A percentile compares a stretch with the other conserved stretches of the same genome.
phyloP scores from a whole-genome alignment of 2,888 invertebrate species.

The Creontiades dilutus region DNA sequence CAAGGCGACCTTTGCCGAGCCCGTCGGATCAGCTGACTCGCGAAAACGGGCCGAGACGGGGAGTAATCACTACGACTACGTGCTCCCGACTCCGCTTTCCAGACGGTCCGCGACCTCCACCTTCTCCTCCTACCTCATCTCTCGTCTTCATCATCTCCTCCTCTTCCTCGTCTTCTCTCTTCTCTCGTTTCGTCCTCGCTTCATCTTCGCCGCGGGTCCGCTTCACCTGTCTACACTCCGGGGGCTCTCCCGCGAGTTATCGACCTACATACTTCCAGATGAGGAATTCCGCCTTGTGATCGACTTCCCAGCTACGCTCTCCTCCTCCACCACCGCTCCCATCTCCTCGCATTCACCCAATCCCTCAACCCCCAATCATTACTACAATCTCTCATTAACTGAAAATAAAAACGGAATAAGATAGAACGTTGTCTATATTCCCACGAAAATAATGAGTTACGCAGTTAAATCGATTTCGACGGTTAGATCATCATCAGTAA shows the following conservation, averaged over 20 bases:
- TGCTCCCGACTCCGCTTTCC: conserved; percentile 18
- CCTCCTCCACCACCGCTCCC: not conserved
- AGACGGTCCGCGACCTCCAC: not conserved
- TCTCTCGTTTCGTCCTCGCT: not conserved
- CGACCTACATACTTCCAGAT: not conserved
- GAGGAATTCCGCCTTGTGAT: conserved; percentile 19
- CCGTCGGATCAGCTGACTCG: conserved; percentile 20
- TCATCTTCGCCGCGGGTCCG: not conserved
- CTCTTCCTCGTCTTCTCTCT: not conserved
- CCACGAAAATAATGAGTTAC: too few relatives aligned
- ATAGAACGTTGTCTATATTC: too few relatives aligned
- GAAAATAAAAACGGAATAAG: too few relatives aligned
- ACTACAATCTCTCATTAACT: too few relatives aligned
- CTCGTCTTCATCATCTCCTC: not conserved
- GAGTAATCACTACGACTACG: conserved; percentile 12
- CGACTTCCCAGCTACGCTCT: not conserved
- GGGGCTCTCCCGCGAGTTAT: not conserved
- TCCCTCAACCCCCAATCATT: too few relatives aligned
- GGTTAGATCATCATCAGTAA: too few relatives aligned
- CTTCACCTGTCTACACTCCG: not conserved
- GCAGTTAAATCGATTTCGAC: too few relatives aligned
- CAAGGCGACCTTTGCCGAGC: conserved; percentile 17
- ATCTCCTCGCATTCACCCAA: not conserved
- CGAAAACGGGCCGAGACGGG: not conserved
- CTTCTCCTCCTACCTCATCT: not conserved